Base-by-base conservation (phyloP, 1,140 invertebrate species). In the Ctenoplectra terminalis region DNA sequence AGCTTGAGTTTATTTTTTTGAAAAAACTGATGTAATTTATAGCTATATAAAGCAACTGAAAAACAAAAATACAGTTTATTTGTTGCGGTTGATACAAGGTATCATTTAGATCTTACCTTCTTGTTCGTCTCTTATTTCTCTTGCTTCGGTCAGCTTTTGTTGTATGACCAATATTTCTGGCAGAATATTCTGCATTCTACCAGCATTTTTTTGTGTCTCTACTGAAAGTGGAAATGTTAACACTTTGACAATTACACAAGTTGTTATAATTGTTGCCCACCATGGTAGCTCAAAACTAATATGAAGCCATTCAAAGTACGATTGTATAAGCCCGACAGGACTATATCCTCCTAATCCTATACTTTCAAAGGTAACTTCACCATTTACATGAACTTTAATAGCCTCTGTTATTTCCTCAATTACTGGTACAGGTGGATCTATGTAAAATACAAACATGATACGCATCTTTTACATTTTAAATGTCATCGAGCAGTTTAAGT, bases 201-300 rank as follows among this genome's bases (percentile, higher is more conserved):
- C 96, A 5, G 95, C 94, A 94, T 98, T 97, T 85, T 95, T 95
- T 93, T 98, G 98, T 7, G 96, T 92, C 70, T 95, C 92, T 66
- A 99, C 95, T 1, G 98, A 96, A 34, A 99, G 82, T 0, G 98
- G 98, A 88, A 99, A 98, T 89, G 99, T 94, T 0, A 95, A 73
- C 0, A 95, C 84, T 90, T 98, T 95, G 4, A 98, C 94, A 73
- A 95, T 90, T 1, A 97, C 26, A 7, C 98, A 99, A n/a, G 95
- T 95, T 72, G 96, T 90, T 8, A 96, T 93, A 90, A 99, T 99
- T 20, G 97, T 92, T 31, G 92, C 95, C 98, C 98, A 99, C 98
- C 98, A 99, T 3, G 98, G 98, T 23, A 99, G 64, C 87, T 96
- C 96, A 23, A 94, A 91, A 2, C 92, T 91, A 54, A 97, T 95